phyloP scores from a whole-genome alignment of 2,888 invertebrate species.

The Leucozona laternaria region DNA sequence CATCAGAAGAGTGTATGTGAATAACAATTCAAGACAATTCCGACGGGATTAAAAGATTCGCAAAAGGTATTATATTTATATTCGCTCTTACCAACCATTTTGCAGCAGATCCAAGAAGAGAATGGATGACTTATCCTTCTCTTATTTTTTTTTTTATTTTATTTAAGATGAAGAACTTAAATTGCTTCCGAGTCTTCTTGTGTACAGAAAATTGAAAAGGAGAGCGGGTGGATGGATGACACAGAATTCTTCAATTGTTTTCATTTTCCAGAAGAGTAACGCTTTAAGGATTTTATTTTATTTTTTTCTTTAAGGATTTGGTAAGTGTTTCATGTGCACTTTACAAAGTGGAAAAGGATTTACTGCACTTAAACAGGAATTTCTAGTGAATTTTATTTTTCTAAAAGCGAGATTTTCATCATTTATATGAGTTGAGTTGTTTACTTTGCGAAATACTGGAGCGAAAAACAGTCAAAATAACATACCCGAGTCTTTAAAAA shows the following conservation, averaged over 20 bases:
- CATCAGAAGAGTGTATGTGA: constrained; percentile 46
- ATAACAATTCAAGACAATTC: constrained; percentile 67
- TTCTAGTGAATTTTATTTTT: not conserved
- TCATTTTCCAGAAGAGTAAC: constrained; percentile 8
- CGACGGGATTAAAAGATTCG: constrained; percentile 70
- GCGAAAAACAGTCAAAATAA: too few relatives aligned
- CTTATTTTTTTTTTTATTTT: not conserved
- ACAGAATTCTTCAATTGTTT: constrained; percentile 7
- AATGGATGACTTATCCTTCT: constrained; percentile 14
- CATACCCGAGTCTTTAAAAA: too few relatives aligned
- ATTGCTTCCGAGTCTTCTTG: constrained; percentile 21
- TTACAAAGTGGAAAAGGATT: constrained; percentile 1
- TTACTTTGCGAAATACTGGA: too few relatives aligned
- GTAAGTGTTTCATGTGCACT: constrained; percentile 1
- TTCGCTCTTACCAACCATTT: constrained; percentile 42
- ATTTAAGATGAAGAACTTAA: constrained; percentile 7
- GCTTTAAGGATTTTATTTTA: not conserved
- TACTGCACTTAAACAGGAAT: not conserved
- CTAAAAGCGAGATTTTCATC: too few relatives aligned
- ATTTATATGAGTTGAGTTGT: too few relatives aligned
- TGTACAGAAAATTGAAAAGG: not conserved
- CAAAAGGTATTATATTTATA: constrained; percentile 72
- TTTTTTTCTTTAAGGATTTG: not conserved
- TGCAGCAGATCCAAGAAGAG: not conserved
- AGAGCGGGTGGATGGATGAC: not conserved